Base-by-base conservation (phyloP, 2,888 invertebrate species). In the Ichneumoninae sp. region DNA sequence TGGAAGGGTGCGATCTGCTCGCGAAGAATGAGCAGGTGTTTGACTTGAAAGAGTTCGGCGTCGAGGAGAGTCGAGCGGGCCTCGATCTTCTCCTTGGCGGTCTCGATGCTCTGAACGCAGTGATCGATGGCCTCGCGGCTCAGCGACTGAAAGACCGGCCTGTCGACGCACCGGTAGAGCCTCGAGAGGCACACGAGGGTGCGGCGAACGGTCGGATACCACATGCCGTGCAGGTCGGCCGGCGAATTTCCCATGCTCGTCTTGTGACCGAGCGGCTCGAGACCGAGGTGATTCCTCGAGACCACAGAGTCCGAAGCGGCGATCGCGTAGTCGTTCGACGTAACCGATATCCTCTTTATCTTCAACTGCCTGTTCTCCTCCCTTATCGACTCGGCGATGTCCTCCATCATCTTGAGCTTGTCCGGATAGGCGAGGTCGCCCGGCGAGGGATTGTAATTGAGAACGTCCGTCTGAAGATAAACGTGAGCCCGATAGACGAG, bases 1-100 rank as follows among this genome's bases (percentile, higher is more conserved):
- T 99, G 98, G 92, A 99, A 99, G 0, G 99, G 99, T 0, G 99
- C 98, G 40, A 99, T 99, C 94, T 99, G 99, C 93, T 99, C 99
- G 30, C 99, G 94, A 1, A 99, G 94, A 82, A 99, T 99, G 3
- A 99, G 94, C 82, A 99, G 94, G 94, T 99, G 99, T 93, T 99
- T 99, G 62, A 99, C 98, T 94, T 99, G 97, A 94, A 99, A 99
- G n/a, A 99, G 94, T 91, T 98, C 97, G 0, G 98, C 99, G 94
- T 99, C 99, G n/a, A 98, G 95, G n/a, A 95, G 94, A 0, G 97
- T 96, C 94, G 97, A 97, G 88, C 96, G 96, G 0, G 95, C 93
- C 0, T 97, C 95, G 87, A 99, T 99, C 88, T 96, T 96, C 76
- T 96, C 95, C 0, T 97, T 96, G 0, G 99, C 99, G 71, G 94